Conservation (phyloP, 2,113 vertebrate genomes). For the Sclerurus mexicanus region DNA sequence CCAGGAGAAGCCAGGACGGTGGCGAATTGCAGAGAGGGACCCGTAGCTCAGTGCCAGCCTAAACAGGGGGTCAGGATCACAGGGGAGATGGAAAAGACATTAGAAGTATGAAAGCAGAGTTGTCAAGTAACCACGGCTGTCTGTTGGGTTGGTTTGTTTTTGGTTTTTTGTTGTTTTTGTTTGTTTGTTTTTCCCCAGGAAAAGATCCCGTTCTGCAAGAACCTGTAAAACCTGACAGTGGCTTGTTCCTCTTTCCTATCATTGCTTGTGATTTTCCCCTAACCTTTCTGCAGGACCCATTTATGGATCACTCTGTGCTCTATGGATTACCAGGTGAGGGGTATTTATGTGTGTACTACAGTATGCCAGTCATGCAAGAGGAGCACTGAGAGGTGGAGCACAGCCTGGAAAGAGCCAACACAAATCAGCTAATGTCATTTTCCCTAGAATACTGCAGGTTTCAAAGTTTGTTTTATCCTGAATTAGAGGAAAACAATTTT, state of each 20-base stretch:
- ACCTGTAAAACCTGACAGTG: not conserved
- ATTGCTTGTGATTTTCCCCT: not conserved
- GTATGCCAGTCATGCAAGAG: not conserved
- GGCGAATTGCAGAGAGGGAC: not conserved
- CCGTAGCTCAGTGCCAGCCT: not conserved
- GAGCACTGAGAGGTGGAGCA: not conserved
- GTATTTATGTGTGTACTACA: fast-evolving
- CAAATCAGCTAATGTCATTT: not conserved
- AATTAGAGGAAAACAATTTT: conserved; percentile 16
- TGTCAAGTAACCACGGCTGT: not conserved
- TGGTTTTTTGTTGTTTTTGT: no score
- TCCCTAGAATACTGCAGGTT: not conserved
- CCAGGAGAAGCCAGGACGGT: not conserved
- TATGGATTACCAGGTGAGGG: not conserved
- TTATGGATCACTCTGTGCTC: not conserved
- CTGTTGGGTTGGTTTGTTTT: no score
- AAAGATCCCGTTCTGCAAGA: not conserved
- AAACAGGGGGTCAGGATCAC: not conserved
- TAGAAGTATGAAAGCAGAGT: not conserved
- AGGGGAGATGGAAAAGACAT: not conserved
- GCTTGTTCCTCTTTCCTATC: not conserved
- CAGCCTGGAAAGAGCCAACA: not conserved
- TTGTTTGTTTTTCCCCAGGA: not conserved
- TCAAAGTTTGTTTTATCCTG: conserved; percentile 15
- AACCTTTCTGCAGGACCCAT: not conserved